Base-by-base conservation (phyloP, 2,797 vertebrate genomes). In the Typhlichthys eigenmanni region DNA sequence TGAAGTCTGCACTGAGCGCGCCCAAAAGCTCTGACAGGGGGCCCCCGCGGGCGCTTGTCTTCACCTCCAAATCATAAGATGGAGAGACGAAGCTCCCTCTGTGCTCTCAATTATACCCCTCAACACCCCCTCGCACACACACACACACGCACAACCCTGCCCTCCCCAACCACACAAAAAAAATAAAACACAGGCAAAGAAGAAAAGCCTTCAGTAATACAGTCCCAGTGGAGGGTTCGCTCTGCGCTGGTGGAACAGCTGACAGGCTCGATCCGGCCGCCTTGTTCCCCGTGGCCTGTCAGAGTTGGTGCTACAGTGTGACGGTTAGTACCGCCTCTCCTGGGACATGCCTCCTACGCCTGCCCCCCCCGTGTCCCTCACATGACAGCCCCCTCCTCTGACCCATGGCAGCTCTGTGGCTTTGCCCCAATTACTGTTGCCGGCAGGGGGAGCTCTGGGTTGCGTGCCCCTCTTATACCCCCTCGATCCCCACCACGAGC, bases 31-130 rank as follows among this genome's bases (percentile, higher is more conserved):
- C 95, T 96, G 96, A 97, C 95, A 96, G 95, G 95, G 95, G 94
- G 94, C 95, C 95, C 96, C 95, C 93, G 95, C 95, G 95, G 96
- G 97, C 93, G 92, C 95, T 94, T 95, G 95, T 96, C 97, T 97
- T 96, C 95, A 98, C 96, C 96, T 98, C 95, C 93, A 94, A 96
- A 97, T 98, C 94, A 96, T 94, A 96, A 96, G 96, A 97, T 94
- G 94, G 94, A 96, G 95, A 96, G 95, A 95, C 93, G 95, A 94
- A 92, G 93, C 95, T 98, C 96, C 96, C 95, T 96, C 95, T 95
- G 95, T 96, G 95, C 95, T 95, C 95, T 96, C 95, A 96, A 97
- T 98, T 98, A 97, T 95, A 95, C 95, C 93, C 82, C 87, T 87
- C 87, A 82, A 90, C 87, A 87, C 61, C 85, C 81, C 79, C 68